These are phyloP conservation scores for Asarcornis scutulata DNA, from an alignment of 2,113 vertebrate species.

Conservation along the genomic window DNA sequence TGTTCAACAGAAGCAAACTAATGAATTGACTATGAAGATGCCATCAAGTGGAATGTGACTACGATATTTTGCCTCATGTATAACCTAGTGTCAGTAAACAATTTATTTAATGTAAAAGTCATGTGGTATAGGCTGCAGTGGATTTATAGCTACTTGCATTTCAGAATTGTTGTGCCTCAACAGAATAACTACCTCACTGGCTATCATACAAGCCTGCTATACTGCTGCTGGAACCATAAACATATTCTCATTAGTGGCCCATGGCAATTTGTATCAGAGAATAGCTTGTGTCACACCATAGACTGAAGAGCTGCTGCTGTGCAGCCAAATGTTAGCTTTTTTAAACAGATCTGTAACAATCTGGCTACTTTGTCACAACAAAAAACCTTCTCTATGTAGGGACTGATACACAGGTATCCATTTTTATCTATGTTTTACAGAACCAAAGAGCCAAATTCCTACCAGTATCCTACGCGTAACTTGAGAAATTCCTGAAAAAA, in stretches of 20 bases:
- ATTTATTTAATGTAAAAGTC: slow-evolving; percentile 52
- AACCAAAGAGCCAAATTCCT: not conserved
- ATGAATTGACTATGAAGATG: slow-evolving; percentile 59
- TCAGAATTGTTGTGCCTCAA: slow-evolving; percentile 8
- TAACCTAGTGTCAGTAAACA: slow-evolving; percentile 46
- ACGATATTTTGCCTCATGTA: slow-evolving; percentile 31
- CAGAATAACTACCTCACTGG: slow-evolving; percentile 36
- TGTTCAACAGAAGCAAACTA: slow-evolving; percentile 63
- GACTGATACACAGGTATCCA: not conserved
- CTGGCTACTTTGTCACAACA: slow-evolving; percentile 52
- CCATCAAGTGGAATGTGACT: slow-evolving; percentile 42
- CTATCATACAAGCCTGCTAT: slow-evolving; percentile 35
- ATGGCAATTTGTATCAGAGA: slow-evolving; percentile 59
- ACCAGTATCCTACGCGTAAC: not conserved
- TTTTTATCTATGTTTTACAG: not conserved
- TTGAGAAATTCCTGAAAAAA: not conserved
- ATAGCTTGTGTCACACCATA: slow-evolving; percentile 37
- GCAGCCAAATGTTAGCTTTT: slow-evolving; percentile 59
- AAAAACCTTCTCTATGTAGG: not conserved
- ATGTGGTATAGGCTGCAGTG: slow-evolving; percentile 6
- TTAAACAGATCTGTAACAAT: slow-evolving; percentile 58
- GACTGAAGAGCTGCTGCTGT: slow-evolving; percentile 46
- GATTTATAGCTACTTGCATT: slow-evolving; percentile 49
- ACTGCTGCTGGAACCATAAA: slow-evolving; percentile 39
- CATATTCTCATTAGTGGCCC: slow-evolving; percentile 66